These are phyloP conservation scores for Anarsia innoxiella DNA, from an alignment of 2,888 invertebrate genomes.

Conservation along the genomic window DNA sequence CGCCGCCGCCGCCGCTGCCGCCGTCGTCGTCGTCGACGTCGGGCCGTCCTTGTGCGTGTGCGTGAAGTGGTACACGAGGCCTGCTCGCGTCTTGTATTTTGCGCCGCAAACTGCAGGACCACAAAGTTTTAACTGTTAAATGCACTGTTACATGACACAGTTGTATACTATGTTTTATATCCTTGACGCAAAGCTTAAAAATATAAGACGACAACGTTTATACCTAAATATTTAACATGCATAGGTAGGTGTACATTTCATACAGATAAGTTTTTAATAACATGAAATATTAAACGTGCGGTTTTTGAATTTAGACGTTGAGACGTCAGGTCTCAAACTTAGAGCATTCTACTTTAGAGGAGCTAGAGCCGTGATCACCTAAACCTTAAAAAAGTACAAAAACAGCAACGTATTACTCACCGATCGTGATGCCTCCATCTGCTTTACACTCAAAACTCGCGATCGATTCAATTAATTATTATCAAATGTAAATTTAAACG, in stretches of 20 bases:
- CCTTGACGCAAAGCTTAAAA: too few relatives aligned
- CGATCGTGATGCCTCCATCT: slow-evolving; percentile 63
- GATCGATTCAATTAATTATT: slow-evolving; percentile 3
- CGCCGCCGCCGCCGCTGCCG: slow-evolving; percentile 37
- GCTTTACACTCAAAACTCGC: slow-evolving; percentile 27
- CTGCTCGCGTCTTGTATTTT: slow-evolving; percentile 96
- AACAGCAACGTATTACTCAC: slow-evolving; percentile 39
- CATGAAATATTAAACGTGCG: too few relatives aligned
- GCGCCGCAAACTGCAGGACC: slow-evolving; percentile 88
- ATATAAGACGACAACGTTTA: too few relatives aligned
- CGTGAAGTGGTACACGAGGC: slow-evolving; percentile 95
- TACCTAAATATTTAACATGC: too few relatives aligned
- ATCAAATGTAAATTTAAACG: slow-evolving; percentile 10
- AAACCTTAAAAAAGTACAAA: background rate
- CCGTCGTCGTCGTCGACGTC: slow-evolving; percentile 32
- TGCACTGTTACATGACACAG: too few relatives aligned
- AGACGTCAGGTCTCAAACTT: too few relatives aligned
- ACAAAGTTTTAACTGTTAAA: background rate
- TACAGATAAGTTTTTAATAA: too few relatives aligned
- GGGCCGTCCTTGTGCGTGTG: slow-evolving; percentile 86
- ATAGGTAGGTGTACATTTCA: too few relatives aligned
- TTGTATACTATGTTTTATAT: too few relatives aligned
- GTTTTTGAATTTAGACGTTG: too few relatives aligned
- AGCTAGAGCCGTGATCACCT: too few relatives aligned
- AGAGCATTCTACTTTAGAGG: too few relatives aligned